Evolutionary conservation across 2,888 invertebrate species (phyloP).

Genomic region (Drosophila neonasuta): DNA sequence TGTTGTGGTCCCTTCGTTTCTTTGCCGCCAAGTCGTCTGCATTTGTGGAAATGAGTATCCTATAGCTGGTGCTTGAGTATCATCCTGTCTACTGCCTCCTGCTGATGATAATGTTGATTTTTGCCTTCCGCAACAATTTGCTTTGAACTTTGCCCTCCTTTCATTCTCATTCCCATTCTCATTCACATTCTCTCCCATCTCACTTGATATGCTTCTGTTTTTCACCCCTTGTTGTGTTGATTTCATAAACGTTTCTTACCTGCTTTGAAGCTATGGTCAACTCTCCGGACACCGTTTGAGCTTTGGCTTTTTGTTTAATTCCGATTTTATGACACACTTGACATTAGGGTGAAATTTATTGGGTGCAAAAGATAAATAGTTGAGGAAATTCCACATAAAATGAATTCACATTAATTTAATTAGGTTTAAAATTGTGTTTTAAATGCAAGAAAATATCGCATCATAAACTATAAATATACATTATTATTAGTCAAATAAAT

Average conservation of each 20-base stretch:
- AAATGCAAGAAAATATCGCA: background rate
- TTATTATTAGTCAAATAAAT: conserved; percentile 1
- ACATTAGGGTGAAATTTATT: background rate
- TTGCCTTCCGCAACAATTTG: conserved; percentile 78
- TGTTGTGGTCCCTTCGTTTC: conserved; percentile 26
- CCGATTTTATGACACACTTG: conserved; percentile 20
- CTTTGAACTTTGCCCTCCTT: conserved; percentile 65
- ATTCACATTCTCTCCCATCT: no score
- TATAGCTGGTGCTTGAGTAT: conserved; percentile 46
- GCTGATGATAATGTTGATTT: conserved; percentile 76
- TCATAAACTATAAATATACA: background rate
- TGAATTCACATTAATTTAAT: background rate
- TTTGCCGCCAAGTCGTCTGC: conserved; percentile 44
- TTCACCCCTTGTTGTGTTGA: conserved; percentile 22
- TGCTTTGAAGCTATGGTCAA: conserved; percentile 44
- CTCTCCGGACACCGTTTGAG: conserved; percentile 25
- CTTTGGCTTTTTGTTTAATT: conserved; percentile 40
- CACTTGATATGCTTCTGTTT: background rate
- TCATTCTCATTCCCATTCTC: background rate
- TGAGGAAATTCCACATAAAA: background rate
- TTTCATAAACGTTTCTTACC: conserved; percentile 51
- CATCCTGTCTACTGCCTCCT: conserved; percentile 38
- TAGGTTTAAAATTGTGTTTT: background rate
- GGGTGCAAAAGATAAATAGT: background rate
- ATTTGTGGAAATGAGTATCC: conserved; percentile 65